Conservation (phyloP, 2,797 vertebrate species). For the Acanthurus tractus region DNA sequence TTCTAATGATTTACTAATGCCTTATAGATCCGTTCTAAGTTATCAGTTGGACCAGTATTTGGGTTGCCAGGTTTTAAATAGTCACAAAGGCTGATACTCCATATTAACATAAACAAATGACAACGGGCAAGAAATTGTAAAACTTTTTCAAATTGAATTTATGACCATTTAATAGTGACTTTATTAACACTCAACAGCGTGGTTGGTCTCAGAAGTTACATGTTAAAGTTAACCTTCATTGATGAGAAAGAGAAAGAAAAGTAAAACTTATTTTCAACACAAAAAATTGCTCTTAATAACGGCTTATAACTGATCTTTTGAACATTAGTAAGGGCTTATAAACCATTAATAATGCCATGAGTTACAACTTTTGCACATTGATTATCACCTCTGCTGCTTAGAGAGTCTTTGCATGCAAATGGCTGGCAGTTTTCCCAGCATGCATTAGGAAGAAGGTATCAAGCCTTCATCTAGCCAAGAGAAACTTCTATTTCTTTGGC, state of each 20-base stretch:
- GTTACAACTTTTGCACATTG: not conserved
- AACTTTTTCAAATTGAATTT: not conserved
- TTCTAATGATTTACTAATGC: not conserved
- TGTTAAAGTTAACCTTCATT: not conserved
- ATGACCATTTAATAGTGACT: not conserved
- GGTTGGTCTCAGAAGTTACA: no score
- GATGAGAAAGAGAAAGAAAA: not conserved
- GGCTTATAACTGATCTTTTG: not conserved
- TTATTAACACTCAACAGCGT: not conserved
- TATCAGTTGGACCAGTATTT: not conserved
- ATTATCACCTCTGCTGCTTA: not conserved
- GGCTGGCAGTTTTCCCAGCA: constrained; percentile 25
- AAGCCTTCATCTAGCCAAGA: constrained; percentile 1
- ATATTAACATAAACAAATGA: not conserved
- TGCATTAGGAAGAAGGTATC: constrained; percentile 18
- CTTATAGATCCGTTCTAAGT: not conserved
- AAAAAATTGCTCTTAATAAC: not conserved
- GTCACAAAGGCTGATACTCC: not conserved
- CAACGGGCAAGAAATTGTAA: not conserved
- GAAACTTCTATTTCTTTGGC: not conserved
- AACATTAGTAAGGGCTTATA: not conserved
- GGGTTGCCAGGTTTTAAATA: not conserved
- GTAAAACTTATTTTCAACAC: not conserved
- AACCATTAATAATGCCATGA: not conserved
- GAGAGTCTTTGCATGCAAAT: constrained; percentile 9